Evolutionary conservation across 2,797 vertebrate species (phyloP).

Genomic region (Poeciliopsis turneri): DNA sequence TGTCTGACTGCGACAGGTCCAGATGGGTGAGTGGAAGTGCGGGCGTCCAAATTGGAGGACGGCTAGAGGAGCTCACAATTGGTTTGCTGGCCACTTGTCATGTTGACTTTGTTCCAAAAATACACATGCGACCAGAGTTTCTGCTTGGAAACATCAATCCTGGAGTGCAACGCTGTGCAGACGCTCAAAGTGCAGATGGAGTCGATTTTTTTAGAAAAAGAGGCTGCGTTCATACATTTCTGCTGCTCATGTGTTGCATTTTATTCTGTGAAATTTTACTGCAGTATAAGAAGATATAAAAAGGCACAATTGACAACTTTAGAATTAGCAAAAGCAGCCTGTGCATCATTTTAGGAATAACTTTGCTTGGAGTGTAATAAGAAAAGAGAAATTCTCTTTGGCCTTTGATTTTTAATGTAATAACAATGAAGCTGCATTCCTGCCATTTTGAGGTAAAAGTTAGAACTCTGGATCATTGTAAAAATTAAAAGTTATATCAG

Average conservation of each 20-base stretch:
- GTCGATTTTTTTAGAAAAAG: slow-evolving; percentile 8
- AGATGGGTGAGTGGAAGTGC: slow-evolving; percentile 65
- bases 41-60: slow-evolving; percentile 63
- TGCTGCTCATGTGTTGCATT: background rate
- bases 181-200: background rate
- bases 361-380: background rate
- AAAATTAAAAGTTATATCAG: background rate
- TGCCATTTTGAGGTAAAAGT: background rate
- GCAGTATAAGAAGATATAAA: background rate
- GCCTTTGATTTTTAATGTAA: background rate
- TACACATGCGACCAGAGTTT: slow-evolving; percentile 42
- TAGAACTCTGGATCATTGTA: background rate
- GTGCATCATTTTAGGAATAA: background rate
- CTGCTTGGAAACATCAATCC: slow-evolving; percentile 18
- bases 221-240: background rate
- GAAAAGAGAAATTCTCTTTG: background rate
- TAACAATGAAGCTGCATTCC: background rate
- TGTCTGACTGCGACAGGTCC: slow-evolving; percentile 49
- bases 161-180: slow-evolving; percentile 9
- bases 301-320: background rate
- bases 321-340: background rate
- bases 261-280: background rate
- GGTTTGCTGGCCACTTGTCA: slow-evolving; percentile 46
- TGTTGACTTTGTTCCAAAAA: slow-evolving; percentile 45
- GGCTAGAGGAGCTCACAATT: slow-evolving; percentile 55